These are phyloP conservation scores for Anolis sagrei DNA, from an alignment of 2,113 vertebrate genomes.

Conservation along the genomic window DNA sequence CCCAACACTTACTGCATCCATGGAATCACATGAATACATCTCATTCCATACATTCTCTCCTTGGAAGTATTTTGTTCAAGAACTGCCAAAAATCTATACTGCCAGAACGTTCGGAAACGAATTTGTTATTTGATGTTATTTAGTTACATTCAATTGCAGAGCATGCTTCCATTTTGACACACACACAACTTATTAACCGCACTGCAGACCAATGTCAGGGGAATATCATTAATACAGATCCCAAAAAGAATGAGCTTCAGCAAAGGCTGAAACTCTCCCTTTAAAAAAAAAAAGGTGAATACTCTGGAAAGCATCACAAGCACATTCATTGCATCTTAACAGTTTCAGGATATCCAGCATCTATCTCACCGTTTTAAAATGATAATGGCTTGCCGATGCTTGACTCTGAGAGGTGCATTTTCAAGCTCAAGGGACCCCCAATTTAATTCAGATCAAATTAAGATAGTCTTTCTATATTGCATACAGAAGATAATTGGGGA, in stretches of 20 bases:
- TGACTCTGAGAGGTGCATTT: not conserved
- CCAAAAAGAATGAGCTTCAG: slow-evolving; percentile 18
- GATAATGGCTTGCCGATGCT: not conserved
- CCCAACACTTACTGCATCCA: not conserved
- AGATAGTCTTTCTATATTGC: not conserved
- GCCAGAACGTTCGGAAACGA: not conserved
- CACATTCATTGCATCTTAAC: not conserved
- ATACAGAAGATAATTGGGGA: not conserved
- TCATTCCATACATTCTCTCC: not conserved
- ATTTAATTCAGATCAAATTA: not conserved
- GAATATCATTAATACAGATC: not conserved
- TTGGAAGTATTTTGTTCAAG: not conserved
- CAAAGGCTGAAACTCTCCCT: not conserved
- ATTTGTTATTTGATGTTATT: not conserved
- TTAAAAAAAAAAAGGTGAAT: slow-evolving; percentile 3
- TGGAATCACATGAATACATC: not conserved
- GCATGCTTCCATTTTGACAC: not conserved
- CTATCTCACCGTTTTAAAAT: not conserved
- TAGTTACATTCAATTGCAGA: not conserved
- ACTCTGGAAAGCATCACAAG: not conserved
- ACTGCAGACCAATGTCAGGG: not conserved
- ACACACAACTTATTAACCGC: not conserved
- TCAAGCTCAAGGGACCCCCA: not conserved
- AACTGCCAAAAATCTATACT: too few relatives aligned
- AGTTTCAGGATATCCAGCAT: not conserved